phyloP scores from a whole-genome alignment of 1,140 invertebrate genomes.

The Laupala kohalensis region DNA sequence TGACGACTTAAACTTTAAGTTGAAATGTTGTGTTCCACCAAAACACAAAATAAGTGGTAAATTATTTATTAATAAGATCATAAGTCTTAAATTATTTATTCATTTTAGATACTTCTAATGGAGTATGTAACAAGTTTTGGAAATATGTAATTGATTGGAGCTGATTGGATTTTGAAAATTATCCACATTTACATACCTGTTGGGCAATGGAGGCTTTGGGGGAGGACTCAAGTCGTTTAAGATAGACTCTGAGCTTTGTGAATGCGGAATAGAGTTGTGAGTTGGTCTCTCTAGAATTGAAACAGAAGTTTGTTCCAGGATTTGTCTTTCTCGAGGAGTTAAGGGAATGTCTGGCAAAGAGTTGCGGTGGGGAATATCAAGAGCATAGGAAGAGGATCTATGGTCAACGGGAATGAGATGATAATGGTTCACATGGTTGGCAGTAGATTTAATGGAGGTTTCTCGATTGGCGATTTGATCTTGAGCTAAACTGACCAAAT shows the following conservation, averaged over 20 bases:
- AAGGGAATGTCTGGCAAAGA: conserved; percentile 70
- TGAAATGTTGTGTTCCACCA: too few relatives aligned
- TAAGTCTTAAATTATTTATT: too few relatives aligned
- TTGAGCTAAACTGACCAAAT: conserved; percentile 13
- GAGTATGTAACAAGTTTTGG: too few relatives aligned
- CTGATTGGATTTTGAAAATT: too few relatives aligned
- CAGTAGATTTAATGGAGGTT: conserved; percentile 15
- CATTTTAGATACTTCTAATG: too few relatives aligned
- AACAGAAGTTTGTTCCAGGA: conserved; percentile 43
- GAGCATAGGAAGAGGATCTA: conserved; percentile 5
- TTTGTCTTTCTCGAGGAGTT: conserved; percentile 57
- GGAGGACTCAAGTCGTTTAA: conserved; percentile 49
- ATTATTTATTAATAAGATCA: too few relatives aligned
- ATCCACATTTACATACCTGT: conserved; percentile 42
- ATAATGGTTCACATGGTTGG: neutral
- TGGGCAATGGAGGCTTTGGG: conserved; percentile 75
- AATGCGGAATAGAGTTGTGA: conserved; percentile 40
- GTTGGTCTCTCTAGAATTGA: conserved; percentile 23
- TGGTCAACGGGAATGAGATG: conserved; percentile 4
- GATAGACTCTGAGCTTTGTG: conserved; percentile 62
- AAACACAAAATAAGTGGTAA: too few relatives aligned
- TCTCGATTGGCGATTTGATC: conserved; percentile 23
- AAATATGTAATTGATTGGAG: too few relatives aligned
- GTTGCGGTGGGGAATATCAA: conserved; percentile 35
- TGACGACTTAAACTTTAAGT: too few relatives aligned